Base-by-base conservation (phyloP, 2,888 invertebrate species). In the Spodoptera littoralis region DNA sequence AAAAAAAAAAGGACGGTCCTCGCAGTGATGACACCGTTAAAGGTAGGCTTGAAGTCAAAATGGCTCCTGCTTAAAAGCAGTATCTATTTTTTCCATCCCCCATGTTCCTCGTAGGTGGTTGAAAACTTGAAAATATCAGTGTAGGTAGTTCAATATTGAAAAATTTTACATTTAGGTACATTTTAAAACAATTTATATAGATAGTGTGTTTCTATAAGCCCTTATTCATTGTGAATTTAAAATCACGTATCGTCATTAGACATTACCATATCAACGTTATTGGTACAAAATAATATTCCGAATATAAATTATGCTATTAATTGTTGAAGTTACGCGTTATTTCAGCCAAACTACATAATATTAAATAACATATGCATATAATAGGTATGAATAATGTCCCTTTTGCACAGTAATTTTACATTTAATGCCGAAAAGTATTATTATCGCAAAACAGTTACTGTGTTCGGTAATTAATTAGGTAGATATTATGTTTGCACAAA, bases 221-320 rank as follows among this genome's bases (percentile, higher is more conserved):
- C 8, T 36, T 9, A 9, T 36, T 36, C 36, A 27, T 27, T 27
- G 4, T 27, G 0, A 27, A 27, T 6, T 36, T 36, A 36, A 36
- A 36, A 36, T 36, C 36, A 36, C 36, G 36, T 36, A 36, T 9
- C 1, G 9, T 6, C 36, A 50, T 65, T 27, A 27, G 0, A 27
- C 27, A 27, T 27, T 1, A 27, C 27, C 27, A 18, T 18, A 18
- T 18, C 18, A 18, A 18, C 18, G 18, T 18, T 48, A 24, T 56
- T 58, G n/a, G 13, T 11, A 51, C 51, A 46, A 50, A 53, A 70
- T 66, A 54, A 24, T n/a, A 62, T 50, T 62, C 70, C 18, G 36
- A 50, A 66, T 66, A 36, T 36, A 8, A 36, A 36, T 46, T 9
- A 70, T 54, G 18, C 18, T 24, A 51, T 36, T 36, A 18, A 30